These are phyloP conservation scores for Amniataba percoides DNA, from an alignment of 2,797 vertebrate species.

Conservation along the genomic window DNA sequence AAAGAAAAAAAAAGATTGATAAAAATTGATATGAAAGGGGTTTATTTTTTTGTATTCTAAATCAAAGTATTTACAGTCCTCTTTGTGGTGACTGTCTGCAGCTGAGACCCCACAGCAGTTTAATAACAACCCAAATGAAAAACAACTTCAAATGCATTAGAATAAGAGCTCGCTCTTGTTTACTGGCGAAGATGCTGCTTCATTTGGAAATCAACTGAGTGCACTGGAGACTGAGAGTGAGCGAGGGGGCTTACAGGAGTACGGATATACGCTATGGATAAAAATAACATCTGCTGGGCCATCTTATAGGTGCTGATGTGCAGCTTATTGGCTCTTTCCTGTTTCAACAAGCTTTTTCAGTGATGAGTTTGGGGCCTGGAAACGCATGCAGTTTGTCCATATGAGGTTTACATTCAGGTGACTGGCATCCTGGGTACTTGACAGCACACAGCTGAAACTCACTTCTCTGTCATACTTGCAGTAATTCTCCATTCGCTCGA, in stretches of 20 bases:
- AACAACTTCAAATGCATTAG: conserved; percentile 42
- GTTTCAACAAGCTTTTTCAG: neutral
- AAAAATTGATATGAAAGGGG: conserved; percentile 6
- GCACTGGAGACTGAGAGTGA: neutral
- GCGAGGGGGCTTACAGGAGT: conserved; percentile 2
- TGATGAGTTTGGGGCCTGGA: neutral
- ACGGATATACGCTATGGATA: neutral
- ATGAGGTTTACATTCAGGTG: too few relatives aligned
- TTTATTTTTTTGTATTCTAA: conserved; percentile 8
- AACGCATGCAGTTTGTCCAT: neutral
- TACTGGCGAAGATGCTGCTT: conserved; percentile 16
- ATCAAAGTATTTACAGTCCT: conserved; percentile 23
- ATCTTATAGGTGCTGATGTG: neutral
- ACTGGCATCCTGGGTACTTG: too few relatives aligned
- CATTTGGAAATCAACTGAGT: neutral
- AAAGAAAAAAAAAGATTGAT: conserved; percentile 1
- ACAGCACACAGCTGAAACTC: too few relatives aligned
- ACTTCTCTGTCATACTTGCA: too few relatives aligned
- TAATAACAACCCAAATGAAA: conserved; percentile 40
- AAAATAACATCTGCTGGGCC: neutral
- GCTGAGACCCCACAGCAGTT: conserved; percentile 33
- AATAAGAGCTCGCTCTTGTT: neutral
- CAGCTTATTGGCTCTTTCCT: neutral
- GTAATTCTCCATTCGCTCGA: too few relatives aligned
- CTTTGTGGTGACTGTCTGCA: conserved; percentile 19